Base-by-base conservation (phyloP, 2,888 invertebrate species). In the Drosophila mayaguana region DNA sequence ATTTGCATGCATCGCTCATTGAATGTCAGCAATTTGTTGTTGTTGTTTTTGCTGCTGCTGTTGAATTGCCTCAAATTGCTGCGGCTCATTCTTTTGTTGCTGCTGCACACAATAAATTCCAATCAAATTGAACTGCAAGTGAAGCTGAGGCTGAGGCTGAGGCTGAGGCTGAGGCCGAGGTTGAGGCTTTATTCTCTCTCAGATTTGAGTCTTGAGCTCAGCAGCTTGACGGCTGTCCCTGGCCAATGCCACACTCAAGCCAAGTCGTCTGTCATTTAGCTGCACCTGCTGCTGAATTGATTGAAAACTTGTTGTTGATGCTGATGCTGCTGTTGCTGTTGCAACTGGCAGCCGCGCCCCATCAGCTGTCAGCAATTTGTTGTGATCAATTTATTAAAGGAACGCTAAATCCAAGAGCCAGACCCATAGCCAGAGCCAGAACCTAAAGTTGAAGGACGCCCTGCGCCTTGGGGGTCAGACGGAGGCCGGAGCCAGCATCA, bases 361-460 rank as follows among this genome's bases (percentile, higher is more conserved):
- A 85, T 90, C 83, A 91, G 85, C 89, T 91, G 91, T 91, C 91
- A 90, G 91, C 91, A 90, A 90, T 90, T 90, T 90, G 90, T 90
- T 91, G 85, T 81, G 90, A 90, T 90, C 89, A 90, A 90, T 91
- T 91, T 91, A 90, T 91, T 89, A 89, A 87, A 88, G 70, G 69
- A 54, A 62, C 46, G 56, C 46, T 36, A 65, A 67, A 60, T 56
- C 45, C 80, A 63, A 68, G 63, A 62, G 46, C 54, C 60, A 20
- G 59, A 64, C 36, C 54, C 60, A 18, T n/a, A 43, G 60, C 22
- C 20, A 5, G 28, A 48, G 51, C 32, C 28, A 16, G 9, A 45
- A 40, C 63, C 48, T 63, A 72, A 78, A 81, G 75, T 81, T 79
- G 82, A 79, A 79, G 82, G 79, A 83, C 76, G 63, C 80, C 56